A percentile compares a stretch with the other conserved stretches of the same genome.
Evolutionary conservation across 2,797 vertebrate genomes (phyloP).

Genomic region (Arctocebus calabarensis): DNA sequence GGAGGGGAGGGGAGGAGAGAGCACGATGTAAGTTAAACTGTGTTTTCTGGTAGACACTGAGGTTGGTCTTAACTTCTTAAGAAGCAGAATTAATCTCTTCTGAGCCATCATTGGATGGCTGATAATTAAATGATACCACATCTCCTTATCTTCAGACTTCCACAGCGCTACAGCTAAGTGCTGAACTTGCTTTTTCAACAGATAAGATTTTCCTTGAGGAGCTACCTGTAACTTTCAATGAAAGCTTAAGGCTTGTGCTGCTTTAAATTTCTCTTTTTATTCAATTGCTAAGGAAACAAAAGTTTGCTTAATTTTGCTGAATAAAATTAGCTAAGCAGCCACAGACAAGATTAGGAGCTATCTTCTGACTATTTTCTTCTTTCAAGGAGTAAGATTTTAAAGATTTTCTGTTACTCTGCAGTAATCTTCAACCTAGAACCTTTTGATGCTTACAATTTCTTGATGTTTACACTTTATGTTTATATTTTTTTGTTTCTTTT

Average conservation of each 20-base stretch:
- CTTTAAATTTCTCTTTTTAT: slow-evolving; percentile 70
- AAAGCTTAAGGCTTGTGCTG: slow-evolving; percentile 74
- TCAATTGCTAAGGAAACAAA: slow-evolving; percentile 76
- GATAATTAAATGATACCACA: slow-evolving; percentile 86
- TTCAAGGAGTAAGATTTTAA: slow-evolving; percentile 37
- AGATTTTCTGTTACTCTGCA: neutral
- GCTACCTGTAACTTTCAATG: slow-evolving; percentile 79
- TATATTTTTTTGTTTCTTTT: neutral
- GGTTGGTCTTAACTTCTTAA: slow-evolving; percentile 73
- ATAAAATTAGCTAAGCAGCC: slow-evolving; percentile 73
- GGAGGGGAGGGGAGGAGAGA: too few relatives aligned
- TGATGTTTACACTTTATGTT: neutral
- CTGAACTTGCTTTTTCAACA: slow-evolving; percentile 80
- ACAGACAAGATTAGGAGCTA: slow-evolving; percentile 69
- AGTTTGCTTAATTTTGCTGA: slow-evolving; percentile 77
- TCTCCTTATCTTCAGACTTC: slow-evolving; percentile 82
- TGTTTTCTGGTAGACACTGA: slow-evolving; percentile 47
- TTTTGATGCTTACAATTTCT: neutral
- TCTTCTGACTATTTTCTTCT: slow-evolving; percentile 51
- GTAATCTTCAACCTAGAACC: neutral
- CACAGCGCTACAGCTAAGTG: slow-evolving; percentile 71
- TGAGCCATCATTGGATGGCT: slow-evolving; percentile 67
- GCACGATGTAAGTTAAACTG: neutral
- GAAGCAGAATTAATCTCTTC: slow-evolving; percentile 80
- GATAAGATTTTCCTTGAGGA: slow-evolving; percentile 84